A percentile compares a stretch with the other conserved stretches of the same genome.
These are phyloP conservation scores for Nomia melanderi DNA, from an alignment of 1,140 invertebrate genomes.

Conservation along the genomic window DNA sequence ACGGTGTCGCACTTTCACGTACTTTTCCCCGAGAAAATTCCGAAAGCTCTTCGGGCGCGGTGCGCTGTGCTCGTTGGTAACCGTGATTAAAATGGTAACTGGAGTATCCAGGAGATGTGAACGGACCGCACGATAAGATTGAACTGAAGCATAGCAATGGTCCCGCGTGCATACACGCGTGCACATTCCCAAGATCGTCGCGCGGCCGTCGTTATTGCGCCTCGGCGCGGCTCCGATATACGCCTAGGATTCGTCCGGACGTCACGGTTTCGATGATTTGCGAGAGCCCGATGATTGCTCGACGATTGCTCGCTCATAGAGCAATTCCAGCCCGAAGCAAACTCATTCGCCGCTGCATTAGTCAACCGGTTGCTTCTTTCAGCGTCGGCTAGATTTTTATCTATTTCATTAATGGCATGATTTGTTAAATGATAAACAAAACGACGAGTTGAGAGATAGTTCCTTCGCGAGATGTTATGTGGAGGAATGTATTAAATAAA, in stretches of 20 bases:
- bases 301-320: neutral
- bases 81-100: slow-evolving; percentile 35
- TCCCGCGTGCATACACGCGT: slow-evolving; percentile 15
- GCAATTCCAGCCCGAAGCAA: no score
- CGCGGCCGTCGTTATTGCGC: slow-evolving; percentile 7
- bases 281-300: neutral
- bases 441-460: no score
- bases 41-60: no score
- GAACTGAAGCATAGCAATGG: slow-evolving; percentile 44
- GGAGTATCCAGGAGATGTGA: slow-evolving; percentile 37
- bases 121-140: slow-evolving; percentile 54
- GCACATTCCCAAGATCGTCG: slow-evolving; percentile 28
- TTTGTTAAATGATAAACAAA: no score
- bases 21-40: slow-evolving; percentile 21
- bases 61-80: neutral
- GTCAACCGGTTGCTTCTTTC: no score
- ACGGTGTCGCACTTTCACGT: slow-evolving; percentile 18
- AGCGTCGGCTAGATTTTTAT: no score
- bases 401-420: no score
- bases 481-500: no score
- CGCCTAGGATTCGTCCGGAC: neutral
- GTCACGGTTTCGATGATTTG: slow-evolving; percentile 3
- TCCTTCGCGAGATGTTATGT: no score
- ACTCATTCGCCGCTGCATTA: no score
- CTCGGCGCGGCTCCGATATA: neutral